Base-by-base conservation (phyloP, 2,888 invertebrate genomes). In the Eudemis profundana region DNA sequence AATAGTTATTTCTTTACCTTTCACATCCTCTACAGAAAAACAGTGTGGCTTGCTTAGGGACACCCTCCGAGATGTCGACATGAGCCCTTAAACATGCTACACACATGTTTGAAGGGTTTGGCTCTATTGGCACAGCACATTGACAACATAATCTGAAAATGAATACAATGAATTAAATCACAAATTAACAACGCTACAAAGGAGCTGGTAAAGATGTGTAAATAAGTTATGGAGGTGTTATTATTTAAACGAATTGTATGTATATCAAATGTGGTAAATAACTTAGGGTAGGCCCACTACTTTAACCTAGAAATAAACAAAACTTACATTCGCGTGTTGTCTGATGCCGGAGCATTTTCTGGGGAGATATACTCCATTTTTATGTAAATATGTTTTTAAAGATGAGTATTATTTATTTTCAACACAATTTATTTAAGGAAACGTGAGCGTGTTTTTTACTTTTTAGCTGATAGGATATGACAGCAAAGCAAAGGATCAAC, bases 91-190 rank as follows among this genome's bases (percentile, higher is more conserved):
- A 87, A 86, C 99, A 99, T 17, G 96, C 96, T 0, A 98, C 97
- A 86, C 99, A 99, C 98, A 98, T 99, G 86, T 99, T 99, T 0
- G 98, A 95, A 1, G 98, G 97, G 92, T 99, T 99, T 29, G 99
- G 97, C 76, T 97, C 96, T 64, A 99, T 99, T 17, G 94, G 91
- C 12, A 95, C 94, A 10, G 98, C 99, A 92, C 99, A 99, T 85
- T 98, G 96, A 81, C 99, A 99, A 83, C 99, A 99, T 77, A 97
- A 93, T 86, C 96, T 96, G 78, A 62, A 84, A 82, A 57, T 23
- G 54, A 54, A 17, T 46, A 56, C 12, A 7, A 44, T n/a, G 8
- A 15, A 57, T 17, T n/a, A 15, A 38, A 14, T 38, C 5, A 46
- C n/a, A 4, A 4, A 33, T 7, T 33, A 33, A 10, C 33, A 33